Conservation (phyloP, 2,888 invertebrate species). For the Catocala sponsa region DNA sequence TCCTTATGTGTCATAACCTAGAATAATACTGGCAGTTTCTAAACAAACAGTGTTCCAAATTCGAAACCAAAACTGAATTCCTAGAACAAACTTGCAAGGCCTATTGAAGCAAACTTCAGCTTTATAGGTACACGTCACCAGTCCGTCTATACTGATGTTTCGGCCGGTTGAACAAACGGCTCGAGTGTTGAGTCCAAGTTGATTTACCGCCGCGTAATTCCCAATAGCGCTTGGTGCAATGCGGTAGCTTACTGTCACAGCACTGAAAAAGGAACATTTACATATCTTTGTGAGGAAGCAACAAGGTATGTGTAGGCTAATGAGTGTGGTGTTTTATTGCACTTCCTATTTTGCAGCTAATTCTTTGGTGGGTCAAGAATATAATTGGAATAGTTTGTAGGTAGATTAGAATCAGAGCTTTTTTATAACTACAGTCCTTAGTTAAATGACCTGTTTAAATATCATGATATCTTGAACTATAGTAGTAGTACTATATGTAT, state of each 20-base stretch:
- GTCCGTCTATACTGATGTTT: constrained; percentile 19
- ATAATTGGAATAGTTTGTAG: too few relatives aligned
- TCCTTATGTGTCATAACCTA: too few relatives aligned
- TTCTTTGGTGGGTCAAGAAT: background rate
- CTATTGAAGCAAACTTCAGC: background rate
- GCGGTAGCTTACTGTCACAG: constrained; percentile 55
- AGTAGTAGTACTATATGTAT: too few relatives aligned
- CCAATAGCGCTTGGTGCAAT: constrained; percentile 57
- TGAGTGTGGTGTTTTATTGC: constrained; percentile 1
- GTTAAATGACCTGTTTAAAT: too few relatives aligned
- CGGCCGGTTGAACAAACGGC: constrained; percentile 17
- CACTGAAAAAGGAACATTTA: constrained; percentile 43
- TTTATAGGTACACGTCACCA: background rate
- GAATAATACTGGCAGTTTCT: too few relatives aligned
- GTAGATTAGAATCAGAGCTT: too few relatives aligned
- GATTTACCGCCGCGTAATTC: constrained; percentile 53
- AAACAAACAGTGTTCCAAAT: background rate
- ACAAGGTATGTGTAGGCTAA: constrained; percentile 6
- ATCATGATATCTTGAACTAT: too few relatives aligned
- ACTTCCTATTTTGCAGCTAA: background rate
- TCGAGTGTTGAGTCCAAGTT: constrained; percentile 45
- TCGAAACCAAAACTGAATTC: background rate
- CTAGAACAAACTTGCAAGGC: background rate
- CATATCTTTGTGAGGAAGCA: constrained; percentile 29
- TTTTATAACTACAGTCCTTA: too few relatives aligned